Percentiles rank a stretch among this genome's conserved stretches.
Evolutionary conservation across 2,888 invertebrate genomes (phyloP).

Genomic region (Amiota minor): DNA sequence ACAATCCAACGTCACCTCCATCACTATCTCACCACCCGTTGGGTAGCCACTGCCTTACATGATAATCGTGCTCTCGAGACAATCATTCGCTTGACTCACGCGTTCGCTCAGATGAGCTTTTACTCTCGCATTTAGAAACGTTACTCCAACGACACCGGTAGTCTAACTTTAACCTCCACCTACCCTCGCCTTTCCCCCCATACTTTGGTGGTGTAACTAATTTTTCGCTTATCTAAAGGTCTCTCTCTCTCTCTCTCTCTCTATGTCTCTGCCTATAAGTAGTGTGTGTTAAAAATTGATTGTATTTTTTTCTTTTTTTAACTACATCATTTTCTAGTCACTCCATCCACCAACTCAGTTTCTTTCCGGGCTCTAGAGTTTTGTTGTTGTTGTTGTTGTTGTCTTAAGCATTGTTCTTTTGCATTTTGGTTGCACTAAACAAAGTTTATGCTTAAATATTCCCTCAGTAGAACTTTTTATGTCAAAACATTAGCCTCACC

Average conservation of each 20-base stretch:
- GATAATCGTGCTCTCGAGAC: constrained; percentile 64
- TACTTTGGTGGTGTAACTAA: constrained; percentile 62
- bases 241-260: too few species aligned
- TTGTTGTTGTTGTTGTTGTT: constrained; percentile 13
- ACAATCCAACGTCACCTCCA: background rate
- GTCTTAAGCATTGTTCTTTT: background rate
- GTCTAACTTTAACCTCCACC: too few species aligned
- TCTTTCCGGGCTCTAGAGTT: constrained; percentile 10
- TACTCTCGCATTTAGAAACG: background rate
- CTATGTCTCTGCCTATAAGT: constrained; percentile 31
- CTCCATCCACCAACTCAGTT: background rate
- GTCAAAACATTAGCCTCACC: too few species aligned
- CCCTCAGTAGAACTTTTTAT: constrained; percentile 43
- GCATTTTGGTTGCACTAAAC: constrained; percentile 43
- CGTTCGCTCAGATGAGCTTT: constrained; percentile 18
- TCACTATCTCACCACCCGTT: constrained; percentile 26
- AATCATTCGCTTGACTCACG: constrained; percentile 46
- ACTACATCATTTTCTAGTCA: constrained; percentile 33
- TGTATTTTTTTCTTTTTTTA: background rate
- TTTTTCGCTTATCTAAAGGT: constrained; percentile 58
- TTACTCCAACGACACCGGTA: background rate
- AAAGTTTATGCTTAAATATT: constrained; percentile 59
- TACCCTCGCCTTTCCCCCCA: constrained; percentile 32
- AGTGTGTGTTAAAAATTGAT: background rate
- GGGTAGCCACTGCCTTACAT: constrained; percentile 39